Percentiles rank a stretch among this genome's conserved stretches.
These are phyloP conservation scores for Drosophila punjabiensis DNA, from an alignment of 1,140 invertebrate genomes.

Conservation along the genomic window DNA sequence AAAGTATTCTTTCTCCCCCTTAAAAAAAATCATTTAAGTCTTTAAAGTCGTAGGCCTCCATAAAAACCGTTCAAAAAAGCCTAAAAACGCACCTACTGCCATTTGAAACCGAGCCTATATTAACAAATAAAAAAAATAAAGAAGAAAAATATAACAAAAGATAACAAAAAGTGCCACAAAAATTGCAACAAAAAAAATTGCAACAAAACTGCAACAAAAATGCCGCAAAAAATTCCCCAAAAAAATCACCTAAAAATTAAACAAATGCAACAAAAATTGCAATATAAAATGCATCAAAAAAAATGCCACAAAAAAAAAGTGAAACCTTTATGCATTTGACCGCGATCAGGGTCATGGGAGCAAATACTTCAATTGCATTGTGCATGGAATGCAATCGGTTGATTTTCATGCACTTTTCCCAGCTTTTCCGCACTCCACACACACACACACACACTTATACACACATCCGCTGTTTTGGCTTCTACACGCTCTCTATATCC, in stretches of 20 bases:
- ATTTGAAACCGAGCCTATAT: not conserved
- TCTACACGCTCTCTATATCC: conserved; percentile 50
- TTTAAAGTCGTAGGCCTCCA: not conserved
- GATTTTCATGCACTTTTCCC: conserved; percentile 66
- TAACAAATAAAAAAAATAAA: not conserved
- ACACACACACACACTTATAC: not conserved
- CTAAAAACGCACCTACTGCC: not conserved
- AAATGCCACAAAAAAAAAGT: conserved; percentile 16
- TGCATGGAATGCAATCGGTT: conserved; percentile 50
- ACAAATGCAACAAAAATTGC: not conserved
- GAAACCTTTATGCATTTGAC: conserved; percentile 28
- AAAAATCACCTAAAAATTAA: not conserved
- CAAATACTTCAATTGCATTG: conserved; percentile 61
- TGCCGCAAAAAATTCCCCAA: not conserved
- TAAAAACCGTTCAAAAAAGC: not conserved
- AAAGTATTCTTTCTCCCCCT: rapidly evolving
- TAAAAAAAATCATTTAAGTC: not conserved
- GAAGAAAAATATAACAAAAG: too few species aligned
- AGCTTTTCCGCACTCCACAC: conserved; percentile 17
- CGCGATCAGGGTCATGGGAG: conserved; percentile 71
- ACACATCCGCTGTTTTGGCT: conserved; percentile 42
- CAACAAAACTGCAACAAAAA: not conserved
- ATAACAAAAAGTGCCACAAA: not conserved
- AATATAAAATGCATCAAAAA: too few species aligned
- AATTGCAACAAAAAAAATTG: not conserved